Percentiles rank a stretch among this genome's conserved stretches.
Conservation (phyloP, 2,888 invertebrate genomes). For the Lasius fuliginosus region DNA sequence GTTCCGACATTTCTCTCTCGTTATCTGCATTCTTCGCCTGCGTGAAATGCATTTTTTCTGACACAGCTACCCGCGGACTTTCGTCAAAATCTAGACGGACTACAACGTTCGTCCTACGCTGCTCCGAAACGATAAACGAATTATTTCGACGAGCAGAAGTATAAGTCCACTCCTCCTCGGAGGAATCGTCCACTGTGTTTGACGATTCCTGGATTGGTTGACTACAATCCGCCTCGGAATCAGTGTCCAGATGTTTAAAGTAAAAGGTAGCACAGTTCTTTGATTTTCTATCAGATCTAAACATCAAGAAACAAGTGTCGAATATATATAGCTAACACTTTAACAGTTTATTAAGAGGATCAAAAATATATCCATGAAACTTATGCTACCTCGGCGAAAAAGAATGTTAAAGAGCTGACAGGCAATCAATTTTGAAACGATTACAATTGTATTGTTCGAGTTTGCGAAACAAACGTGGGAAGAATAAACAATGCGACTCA, state of each 20-base stretch:
- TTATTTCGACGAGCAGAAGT: slow-evolving; percentile 76
- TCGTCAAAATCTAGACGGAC: slow-evolving; percentile 81
- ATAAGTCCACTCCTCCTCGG: slow-evolving; percentile 91
- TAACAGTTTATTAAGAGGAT: neutral
- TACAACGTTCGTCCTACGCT: slow-evolving; percentile 79
- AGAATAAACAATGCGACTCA: slow-evolving; percentile 62
- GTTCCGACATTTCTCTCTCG: slow-evolving; percentile 56
- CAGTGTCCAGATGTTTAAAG: slow-evolving; percentile 95
- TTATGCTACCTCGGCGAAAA: neutral
- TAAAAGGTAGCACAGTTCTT: slow-evolving; percentile 95
- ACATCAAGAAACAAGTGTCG: slow-evolving; percentile 22
- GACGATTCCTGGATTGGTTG: slow-evolving; percentile 82
- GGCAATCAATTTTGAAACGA: neutral
- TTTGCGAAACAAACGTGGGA: neutral
- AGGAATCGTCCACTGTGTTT: slow-evolving; percentile 88
- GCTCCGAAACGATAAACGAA: slow-evolving; percentile 66
- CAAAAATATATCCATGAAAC: neutral
- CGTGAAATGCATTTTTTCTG: slow-evolving; percentile 63
- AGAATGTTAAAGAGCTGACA: neutral
- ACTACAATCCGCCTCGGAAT: slow-evolving; percentile 90
- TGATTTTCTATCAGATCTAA: slow-evolving; percentile 91
- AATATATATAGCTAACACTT: neutral
- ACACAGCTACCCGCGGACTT: slow-evolving; percentile 67
- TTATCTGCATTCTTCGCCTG: slow-evolving; percentile 70
- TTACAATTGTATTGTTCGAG: neutral